These are phyloP conservation scores for Agrotis puta DNA, from an alignment of 2,888 invertebrate species.

Conservation along the genomic window DNA sequence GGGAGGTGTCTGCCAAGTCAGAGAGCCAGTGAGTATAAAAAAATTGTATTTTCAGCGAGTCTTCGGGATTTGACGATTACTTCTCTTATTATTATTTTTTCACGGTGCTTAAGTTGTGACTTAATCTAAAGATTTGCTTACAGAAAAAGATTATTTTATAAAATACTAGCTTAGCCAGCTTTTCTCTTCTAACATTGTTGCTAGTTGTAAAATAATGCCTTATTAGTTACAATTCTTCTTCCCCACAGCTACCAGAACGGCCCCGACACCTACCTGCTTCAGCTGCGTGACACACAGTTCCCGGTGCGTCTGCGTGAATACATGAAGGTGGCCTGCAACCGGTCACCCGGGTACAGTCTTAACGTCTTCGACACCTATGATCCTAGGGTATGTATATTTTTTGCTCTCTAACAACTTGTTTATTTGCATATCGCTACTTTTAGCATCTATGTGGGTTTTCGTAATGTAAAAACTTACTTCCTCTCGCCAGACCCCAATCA, in stretches of 20 bases:
- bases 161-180: too few relatives aligned
- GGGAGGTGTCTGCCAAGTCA: conserved; percentile 95
- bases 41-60: neutral
- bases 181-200: too few relatives aligned
- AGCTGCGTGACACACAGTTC: conserved; percentile 97
- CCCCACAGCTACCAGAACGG: conserved; percentile 97
- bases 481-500: conserved; percentile 93
- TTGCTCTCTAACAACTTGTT: too few relatives aligned
- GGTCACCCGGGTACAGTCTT: conserved; percentile 93
- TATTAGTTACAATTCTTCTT: neutral
- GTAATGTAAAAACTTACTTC: too few relatives aligned
- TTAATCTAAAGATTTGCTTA: too few relatives aligned
- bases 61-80: too few relatives aligned
- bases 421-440: too few relatives aligned
- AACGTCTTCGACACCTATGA: conserved; percentile 94
- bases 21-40: conserved; percentile 95
- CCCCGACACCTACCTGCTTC: conserved; percentile 98
- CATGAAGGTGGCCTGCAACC: conserved; percentile 97
- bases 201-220: neutral
- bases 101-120: too few relatives aligned
- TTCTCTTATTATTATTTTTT: too few relatives aligned
- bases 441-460: too few relatives aligned
- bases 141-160: too few relatives aligned
- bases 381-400: conserved; percentile 92
- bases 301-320: conserved; percentile 98